Percentiles rank a stretch among this genome's conserved stretches.
Conservation (phyloP, 2,888 invertebrate species). For the Andrena flavipes region DNA sequence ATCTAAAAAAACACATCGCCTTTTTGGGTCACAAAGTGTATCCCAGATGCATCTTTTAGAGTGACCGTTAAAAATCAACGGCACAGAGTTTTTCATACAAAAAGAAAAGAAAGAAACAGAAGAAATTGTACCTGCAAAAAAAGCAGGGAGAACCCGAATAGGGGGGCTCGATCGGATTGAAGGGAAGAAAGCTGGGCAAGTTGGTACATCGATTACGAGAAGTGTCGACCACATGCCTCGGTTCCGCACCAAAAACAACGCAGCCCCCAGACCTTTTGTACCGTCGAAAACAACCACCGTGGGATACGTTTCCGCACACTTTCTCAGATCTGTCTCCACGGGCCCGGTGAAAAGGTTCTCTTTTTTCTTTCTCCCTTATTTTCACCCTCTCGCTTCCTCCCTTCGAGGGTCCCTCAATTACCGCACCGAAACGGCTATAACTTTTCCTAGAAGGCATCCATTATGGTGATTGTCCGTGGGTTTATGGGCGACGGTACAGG, state of each 20-base stretch:
- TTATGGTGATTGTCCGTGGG: constrained; percentile 79
- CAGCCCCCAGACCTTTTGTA: constrained; percentile 34
- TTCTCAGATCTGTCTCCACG: constrained; percentile 53
- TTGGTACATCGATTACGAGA: constrained; percentile 47
- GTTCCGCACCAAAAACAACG: constrained; percentile 39
- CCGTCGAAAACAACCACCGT: constrained; percentile 50
- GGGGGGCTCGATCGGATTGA: no score
- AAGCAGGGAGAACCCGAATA: no score
- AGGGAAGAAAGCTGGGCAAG: constrained; percentile 30
- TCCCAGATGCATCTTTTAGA: no score
- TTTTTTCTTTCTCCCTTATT: no score
- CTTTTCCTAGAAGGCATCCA: constrained; percentile 80
- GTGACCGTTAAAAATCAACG: no score
- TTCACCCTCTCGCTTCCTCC: constrained; percentile 9
- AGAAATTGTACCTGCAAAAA: no score
- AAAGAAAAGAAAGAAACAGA: no score
- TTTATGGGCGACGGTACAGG: constrained; percentile 61
- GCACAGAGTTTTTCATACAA: no score
- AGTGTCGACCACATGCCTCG: constrained; percentile 38
- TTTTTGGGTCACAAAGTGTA: no score
- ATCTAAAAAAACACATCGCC: no score
- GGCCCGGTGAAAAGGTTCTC: not conserved
- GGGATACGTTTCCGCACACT: constrained; percentile 42
- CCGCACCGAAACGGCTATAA: constrained; percentile 76
- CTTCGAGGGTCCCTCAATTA: constrained; percentile 72